These are phyloP conservation scores for Cataglyphis hispanica DNA, from an alignment of 1,140 invertebrate genomes.

Conservation along the genomic window DNA sequence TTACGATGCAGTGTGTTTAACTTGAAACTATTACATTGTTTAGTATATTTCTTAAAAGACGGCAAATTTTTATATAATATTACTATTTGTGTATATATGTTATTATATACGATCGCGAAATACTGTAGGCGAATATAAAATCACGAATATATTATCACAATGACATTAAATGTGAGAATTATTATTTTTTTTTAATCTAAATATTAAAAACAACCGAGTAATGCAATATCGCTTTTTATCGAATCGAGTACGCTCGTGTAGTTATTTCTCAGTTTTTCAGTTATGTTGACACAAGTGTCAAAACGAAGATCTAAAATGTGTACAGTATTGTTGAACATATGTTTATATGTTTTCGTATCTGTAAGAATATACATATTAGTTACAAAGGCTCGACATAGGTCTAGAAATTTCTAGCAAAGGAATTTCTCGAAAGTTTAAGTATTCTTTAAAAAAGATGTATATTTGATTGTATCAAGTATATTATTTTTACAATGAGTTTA, in stretches of 20 bases:
- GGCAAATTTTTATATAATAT: background rate
- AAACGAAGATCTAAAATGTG: conserved; percentile 26
- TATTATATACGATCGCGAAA: background rate
- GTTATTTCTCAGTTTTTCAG: conserved; percentile 10
- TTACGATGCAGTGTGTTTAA: background rate
- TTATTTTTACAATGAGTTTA: background rate
- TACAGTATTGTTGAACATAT: conserved; percentile 6
- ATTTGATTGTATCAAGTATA: background rate
- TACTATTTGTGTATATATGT: background rate
- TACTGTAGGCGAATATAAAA: background rate
- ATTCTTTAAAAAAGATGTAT: background rate
- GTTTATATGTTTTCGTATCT: background rate
- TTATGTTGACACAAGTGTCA: conserved; percentile 43
- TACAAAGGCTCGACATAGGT: background rate
- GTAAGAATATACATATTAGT: background rate
- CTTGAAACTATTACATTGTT: background rate
- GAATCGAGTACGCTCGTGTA: background rate
- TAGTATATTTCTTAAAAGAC: background rate
- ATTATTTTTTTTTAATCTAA: background rate
- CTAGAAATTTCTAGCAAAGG: conserved; percentile 9
- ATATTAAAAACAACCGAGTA: background rate
- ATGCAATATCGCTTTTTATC: background rate
- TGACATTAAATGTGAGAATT: background rate
- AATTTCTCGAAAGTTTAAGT: background rate
- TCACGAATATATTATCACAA: background rate